These are phyloP conservation scores for Leptopilina drosophilae DNA, from an alignment of 2,888 invertebrate genomes.

Conservation along the genomic window DNA sequence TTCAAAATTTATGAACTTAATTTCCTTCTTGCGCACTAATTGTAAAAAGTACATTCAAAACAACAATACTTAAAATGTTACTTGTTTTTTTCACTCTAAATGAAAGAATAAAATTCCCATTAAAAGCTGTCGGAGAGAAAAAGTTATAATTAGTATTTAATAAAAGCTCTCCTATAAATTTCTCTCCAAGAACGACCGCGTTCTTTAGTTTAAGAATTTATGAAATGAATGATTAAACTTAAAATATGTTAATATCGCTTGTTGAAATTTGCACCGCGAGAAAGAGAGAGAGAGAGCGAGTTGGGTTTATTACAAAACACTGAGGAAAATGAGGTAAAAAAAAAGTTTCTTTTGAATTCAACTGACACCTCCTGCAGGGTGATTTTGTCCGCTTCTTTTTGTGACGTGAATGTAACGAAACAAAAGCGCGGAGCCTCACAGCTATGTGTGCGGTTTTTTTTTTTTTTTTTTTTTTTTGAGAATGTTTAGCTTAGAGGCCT, in stretches of 20 bases:
- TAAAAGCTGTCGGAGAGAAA: too few species aligned
- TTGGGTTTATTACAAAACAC: neutral
- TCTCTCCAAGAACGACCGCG: too few species aligned
- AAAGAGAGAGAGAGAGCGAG: too few species aligned
- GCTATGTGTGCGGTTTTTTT: neutral
- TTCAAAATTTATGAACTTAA: too few species aligned
- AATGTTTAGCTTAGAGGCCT: constrained; percentile 25
- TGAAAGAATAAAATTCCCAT: too few species aligned
- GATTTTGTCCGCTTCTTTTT: neutral
- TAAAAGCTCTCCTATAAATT: too few species aligned
- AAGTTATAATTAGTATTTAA: too few species aligned
- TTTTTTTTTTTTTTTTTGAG: neutral
- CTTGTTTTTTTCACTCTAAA: too few species aligned
- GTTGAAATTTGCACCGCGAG: neutral
- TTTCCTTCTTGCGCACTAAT: too few species aligned
- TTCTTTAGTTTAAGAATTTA: too few species aligned
- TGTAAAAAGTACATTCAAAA: too few species aligned
- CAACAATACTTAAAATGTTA: too few species aligned
- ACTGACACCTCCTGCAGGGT: neutral
- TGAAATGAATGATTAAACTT: neutral
- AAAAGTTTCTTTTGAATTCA: neutral
- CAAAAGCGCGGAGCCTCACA: neutral
- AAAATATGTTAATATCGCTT: neutral
- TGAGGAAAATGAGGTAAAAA: neutral
- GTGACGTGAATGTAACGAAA: neutral